Evolutionary conservation across 23 tunicate species (phyloP).

Genomic region (Clavelina lepadiformis): DNA sequence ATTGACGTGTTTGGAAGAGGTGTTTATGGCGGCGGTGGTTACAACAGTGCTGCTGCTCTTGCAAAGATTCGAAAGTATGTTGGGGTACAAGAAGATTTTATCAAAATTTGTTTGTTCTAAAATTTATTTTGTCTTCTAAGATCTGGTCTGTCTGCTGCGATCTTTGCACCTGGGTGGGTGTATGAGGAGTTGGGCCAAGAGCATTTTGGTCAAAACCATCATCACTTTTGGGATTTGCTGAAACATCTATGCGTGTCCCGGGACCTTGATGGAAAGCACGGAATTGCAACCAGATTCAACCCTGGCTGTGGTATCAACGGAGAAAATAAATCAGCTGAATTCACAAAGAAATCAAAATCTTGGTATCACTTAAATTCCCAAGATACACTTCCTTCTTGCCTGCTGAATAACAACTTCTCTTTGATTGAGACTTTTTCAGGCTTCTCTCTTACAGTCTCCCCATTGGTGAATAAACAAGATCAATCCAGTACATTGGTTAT

Average conservation of each 20-base stretch:
- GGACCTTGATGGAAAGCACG: neutral
- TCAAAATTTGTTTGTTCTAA: neutral
- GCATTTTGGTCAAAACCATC: conserved; percentile 33
- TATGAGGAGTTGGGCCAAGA: conserved; percentile 39
- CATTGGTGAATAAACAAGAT: neutral
- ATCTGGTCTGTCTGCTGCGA: conserved; percentile 50
- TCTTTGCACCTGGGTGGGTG: conserved; percentile 96
- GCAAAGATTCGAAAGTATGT: conserved; percentile 37
- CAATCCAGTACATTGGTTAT: neutral
- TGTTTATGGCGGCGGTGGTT: conserved; percentile 88
- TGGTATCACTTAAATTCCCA: conserved; percentile 39
- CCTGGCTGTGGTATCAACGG: conserved; percentile 15
- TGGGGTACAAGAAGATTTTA: no score
- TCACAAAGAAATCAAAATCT: neutral
- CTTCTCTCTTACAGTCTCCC: neutral
- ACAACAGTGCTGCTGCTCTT: conserved; percentile 49
- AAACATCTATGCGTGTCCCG: conserved; percentile 7
- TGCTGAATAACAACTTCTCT: neutral
- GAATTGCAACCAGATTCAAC: conserved; percentile 18
- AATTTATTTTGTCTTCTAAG: conserved; percentile 8
- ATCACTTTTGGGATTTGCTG: conserved; percentile 48
- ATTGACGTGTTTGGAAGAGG: conserved; percentile 97
- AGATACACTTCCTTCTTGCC: conserved; percentile 34
- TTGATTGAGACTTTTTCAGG: neutral
- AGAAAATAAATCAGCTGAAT: no score